Base-by-base conservation (phyloP, 2,113 vertebrate genomes). In the Entosphenus tridentatus region DNA sequence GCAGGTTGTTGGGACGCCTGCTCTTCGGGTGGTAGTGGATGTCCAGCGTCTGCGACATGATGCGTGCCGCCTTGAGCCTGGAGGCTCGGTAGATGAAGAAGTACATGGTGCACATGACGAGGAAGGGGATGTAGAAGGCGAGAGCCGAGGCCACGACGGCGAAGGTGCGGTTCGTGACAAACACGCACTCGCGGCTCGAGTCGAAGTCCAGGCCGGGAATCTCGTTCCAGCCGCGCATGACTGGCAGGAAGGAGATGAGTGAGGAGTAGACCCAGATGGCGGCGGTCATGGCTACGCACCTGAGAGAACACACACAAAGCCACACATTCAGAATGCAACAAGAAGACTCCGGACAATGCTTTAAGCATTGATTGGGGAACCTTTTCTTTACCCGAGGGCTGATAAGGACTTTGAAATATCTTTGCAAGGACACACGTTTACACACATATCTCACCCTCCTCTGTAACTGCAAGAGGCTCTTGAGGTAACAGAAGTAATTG, bases 211-310 rank as follows among this genome's bases (percentile, higher is more conserved):
- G 73, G 1, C 80, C 80, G 0, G 80, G 80, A 71, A 82, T 82
- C 71, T 82, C 80, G 0, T 82, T 82, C 80, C 80, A 82, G 71
- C 80, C 80, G 75, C 80, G 77, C 80, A 82, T 82, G 73, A 82
- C 73, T 0, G 80, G 80, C 17, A 82, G 74, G 70, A 82, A 82
- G 70, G 80, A 82, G 11, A 82, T 82, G 57, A 81, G 73, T 2
- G 79, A 80, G 18, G 80, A 82, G 65, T 82, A 82, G 0, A 82
- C 73, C 80, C 80, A 82, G 58, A 82, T 79, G 4, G 1, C 74
- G 70, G 79, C 78, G 18, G 80, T 81, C 80, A 82, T 82, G 57
- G 74, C 12, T 3, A 82, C 74, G 69, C 80, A 82, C 67, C 80
- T 82, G 74, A 0, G 2, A 65, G 71, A 72, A 65, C 70, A 56